Percentiles rank a stretch among this genome's conserved stretches.
These are phyloP conservation scores for Rhodophaea formosa DNA, from an alignment of 2,888 invertebrate species.

Conservation along the genomic window DNA sequence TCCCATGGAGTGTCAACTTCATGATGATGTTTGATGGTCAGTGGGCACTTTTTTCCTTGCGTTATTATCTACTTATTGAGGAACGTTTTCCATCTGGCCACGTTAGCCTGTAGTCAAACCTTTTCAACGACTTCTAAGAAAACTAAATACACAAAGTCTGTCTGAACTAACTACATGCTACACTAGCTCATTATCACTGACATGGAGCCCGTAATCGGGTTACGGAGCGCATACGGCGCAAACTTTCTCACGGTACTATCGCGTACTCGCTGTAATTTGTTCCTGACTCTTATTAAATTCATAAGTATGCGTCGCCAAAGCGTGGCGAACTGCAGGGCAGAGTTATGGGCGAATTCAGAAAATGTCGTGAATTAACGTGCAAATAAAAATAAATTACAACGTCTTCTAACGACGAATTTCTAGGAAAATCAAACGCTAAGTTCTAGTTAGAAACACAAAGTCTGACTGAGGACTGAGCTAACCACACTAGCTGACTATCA, in stretches of 20 bases:
- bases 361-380: neutral
- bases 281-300: slow-evolving; percentile 68
- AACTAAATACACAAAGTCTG: neutral
- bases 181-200: slow-evolving; percentile 29
- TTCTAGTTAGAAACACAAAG: neutral
- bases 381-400: too few species aligned
- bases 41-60: too few species aligned
- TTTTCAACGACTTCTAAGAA: too few species aligned
- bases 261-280: slow-evolving; percentile 59
- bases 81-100: neutral
- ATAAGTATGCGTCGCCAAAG: slow-evolving; percentile 58
- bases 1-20: too few species aligned
- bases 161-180: slow-evolving; percentile 25
- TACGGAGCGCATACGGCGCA: slow-evolving; percentile 33
- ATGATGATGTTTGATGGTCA: too few species aligned
- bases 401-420: too few species aligned
- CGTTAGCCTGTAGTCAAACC: too few species aligned
- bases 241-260: slow-evolving; percentile 38
- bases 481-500: slow-evolving; percentile 17
- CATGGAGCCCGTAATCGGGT: slow-evolving; percentile 39
- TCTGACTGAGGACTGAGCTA: slow-evolving; percentile 17
- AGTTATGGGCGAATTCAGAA: neutral
- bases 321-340: slow-evolving; percentile 40
- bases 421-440: too few species aligned
- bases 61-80: too few species aligned